Evolutionary conservation across 1,140 invertebrate species (phyloP), one percentile per base, ranked within the genome.

Genomic region (Procambarus virginalis): DNA sequence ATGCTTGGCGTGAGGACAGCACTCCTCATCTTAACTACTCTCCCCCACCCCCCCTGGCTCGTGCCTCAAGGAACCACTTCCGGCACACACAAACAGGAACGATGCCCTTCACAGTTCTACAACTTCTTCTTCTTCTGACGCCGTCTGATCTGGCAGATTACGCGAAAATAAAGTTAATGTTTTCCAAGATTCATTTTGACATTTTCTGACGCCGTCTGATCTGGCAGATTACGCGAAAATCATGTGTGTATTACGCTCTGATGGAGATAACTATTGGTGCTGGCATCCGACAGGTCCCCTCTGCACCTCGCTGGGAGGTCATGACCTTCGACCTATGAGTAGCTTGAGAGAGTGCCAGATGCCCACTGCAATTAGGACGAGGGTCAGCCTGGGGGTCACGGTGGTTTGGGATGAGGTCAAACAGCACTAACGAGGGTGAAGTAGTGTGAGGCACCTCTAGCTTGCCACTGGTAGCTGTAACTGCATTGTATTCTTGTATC

Each of bases 301-400:
- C 34, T 34, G 34, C 34, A 34, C 34, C 34, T 34, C 34, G 34
- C 34, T 17, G 12, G 64, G 4, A 20, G 10, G 9, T 10, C 64
- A 4, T 10, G 64, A 68, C 64, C 64, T 20, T 73, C 20, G 68
- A 6, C 68, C n/a, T 5, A 20, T n/a, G 45, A 34, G n/a, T 22
- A 6, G 22, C 5, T n/a, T 73, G n/a, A 10, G 10, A 6, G 5
- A 4, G 6, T 73, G 22, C n/a, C 68, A 34, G 22, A 34, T n/a
- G 20, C 10, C 64, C 64, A 68, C 64, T 34, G 34, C 34, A 34
- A 34, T 34, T 34, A 34, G 34, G 34, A 34, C 34, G 34, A 34
- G 34, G 34, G 34, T 64, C 84, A 58, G 55, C 46, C 34, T 34
- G 34, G 34, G 12, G 55, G 85, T 79, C 76, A 87, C 46, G 85